phyloP scores from a whole-genome alignment of 2,888 invertebrate genomes.

The Parnassius smintheus region DNA sequence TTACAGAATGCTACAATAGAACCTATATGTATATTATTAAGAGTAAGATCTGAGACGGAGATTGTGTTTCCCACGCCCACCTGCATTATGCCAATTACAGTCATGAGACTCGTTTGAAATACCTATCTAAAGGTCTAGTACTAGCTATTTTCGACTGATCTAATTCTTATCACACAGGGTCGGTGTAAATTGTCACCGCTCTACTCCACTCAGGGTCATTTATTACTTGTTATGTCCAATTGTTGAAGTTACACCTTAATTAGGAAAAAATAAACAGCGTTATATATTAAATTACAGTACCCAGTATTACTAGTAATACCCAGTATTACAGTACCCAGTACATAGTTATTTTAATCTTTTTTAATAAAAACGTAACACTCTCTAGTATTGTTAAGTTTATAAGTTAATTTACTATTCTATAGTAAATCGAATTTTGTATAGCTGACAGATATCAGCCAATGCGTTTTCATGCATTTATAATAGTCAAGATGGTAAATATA shows the following conservation, averaged over 20 bases:
- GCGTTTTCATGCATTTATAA: too few species aligned
- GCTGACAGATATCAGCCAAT: too few species aligned
- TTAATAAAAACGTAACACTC: too few species aligned
- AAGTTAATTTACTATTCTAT: too few species aligned
- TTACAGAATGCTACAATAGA: background rate
- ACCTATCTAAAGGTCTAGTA: slow-evolving; percentile 7
- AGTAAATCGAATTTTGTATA: too few species aligned
- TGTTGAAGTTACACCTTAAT: background rate
- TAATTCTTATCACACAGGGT: slow-evolving; percentile 7
- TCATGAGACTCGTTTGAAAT: slow-evolving; percentile 17
- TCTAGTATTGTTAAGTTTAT: too few species aligned
- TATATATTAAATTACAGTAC: too few species aligned
- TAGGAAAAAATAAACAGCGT: too few species aligned
- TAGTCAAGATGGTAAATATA: too few species aligned
- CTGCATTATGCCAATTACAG: slow-evolving; percentile 25
- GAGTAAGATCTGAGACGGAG: slow-evolving; percentile 10
- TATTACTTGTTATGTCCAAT: background rate
- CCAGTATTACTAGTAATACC: too few species aligned
- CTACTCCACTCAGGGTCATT: slow-evolving; percentile 16
- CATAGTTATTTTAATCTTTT: too few species aligned
- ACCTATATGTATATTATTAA: slow-evolving; percentile 13
- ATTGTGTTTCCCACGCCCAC: slow-evolving; percentile 28
- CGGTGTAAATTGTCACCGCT: slow-evolving; percentile 10
- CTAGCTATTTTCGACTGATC: slow-evolving; percentile 10
- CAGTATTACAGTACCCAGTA: too few species aligned